Evolutionary conservation across 2,888 invertebrate species (phyloP).

Genomic region (Standfussiana lucernea): DNA sequence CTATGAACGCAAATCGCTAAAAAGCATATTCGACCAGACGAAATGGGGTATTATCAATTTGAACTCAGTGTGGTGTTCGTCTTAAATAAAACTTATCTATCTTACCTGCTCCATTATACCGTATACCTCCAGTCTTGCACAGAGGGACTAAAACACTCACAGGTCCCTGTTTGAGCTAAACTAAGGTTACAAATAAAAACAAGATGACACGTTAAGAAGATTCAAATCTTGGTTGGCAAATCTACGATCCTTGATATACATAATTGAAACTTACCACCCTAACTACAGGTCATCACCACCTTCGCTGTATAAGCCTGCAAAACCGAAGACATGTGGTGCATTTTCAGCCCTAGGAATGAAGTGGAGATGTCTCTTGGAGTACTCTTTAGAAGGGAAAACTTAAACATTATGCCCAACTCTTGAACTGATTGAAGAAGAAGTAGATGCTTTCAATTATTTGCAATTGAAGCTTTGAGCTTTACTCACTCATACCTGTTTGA

Average conservation of each 20-base stretch:
- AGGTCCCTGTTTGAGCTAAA: background rate
- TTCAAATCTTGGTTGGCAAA: background rate
- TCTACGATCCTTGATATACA: background rate
- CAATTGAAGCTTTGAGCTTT: too few species aligned
- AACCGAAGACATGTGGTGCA: background rate
- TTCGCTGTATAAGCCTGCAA: background rate
- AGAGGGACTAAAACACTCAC: background rate
- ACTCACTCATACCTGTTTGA: too few species aligned
- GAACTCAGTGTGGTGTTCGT: background rate
- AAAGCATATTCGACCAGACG: background rate
- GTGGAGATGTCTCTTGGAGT: background rate
- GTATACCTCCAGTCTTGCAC: too few species aligned
- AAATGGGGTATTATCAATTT: background rate
- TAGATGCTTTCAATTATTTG: too few species aligned
- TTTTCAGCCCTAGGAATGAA: background rate
- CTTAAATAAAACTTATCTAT: background rate
- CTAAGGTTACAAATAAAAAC: background rate
- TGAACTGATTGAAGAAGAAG: too few species aligned
- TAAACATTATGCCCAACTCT: too few species aligned
- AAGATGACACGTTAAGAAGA: background rate
- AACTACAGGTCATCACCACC: background rate
- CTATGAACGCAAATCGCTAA: background rate
- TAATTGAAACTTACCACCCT: background rate
- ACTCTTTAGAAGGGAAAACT: too few species aligned
- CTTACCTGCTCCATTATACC: background rate